These are phyloP conservation scores for Protula sp. DNA, from an alignment of 2,888 invertebrate species.

Conservation along the genomic window DNA sequence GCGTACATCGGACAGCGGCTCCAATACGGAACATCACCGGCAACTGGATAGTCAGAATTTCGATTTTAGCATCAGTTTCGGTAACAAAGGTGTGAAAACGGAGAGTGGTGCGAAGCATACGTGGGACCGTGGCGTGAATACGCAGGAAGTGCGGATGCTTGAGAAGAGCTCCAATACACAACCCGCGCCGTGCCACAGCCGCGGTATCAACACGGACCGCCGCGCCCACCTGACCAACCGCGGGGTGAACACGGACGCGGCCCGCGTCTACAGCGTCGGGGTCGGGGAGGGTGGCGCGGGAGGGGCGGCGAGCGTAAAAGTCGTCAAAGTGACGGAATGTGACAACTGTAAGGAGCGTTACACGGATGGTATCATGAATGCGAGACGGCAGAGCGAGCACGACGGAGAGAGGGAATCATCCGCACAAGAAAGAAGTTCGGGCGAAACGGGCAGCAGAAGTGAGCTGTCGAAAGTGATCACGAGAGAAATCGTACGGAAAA, in stretches of 20 bases:
- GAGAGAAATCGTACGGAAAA: not conserved
- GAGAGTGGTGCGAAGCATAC: conserved; percentile 3
- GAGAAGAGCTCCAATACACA: not conserved
- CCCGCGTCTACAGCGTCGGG: not conserved
- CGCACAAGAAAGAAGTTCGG: too few species aligned
- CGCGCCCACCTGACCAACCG: not conserved
- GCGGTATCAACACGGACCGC: not conserved
- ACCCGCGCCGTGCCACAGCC: not conserved
- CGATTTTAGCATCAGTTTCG: not conserved
- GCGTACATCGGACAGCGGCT: conserved; percentile 3
- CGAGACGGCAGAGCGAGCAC: not conserved
- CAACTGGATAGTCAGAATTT: conserved; percentile 1
- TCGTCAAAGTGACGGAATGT: not conserved
- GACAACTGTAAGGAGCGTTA: not conserved
- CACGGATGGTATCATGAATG: not conserved
- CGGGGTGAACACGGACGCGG: not conserved
- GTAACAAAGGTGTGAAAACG: conserved; percentile 1
- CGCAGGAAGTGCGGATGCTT: conserved; percentile 1
- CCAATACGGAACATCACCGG: conserved; percentile 9
- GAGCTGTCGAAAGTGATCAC: not conserved
- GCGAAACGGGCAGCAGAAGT: not conserved
- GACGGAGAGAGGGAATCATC: too few species aligned
- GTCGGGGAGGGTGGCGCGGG: not conserved
- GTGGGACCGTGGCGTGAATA: conserved; percentile 7
- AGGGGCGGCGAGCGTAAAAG: not conserved